Conservation (phyloP, 2,797 vertebrate genomes). For the Sciurus carolinensis region DNA sequence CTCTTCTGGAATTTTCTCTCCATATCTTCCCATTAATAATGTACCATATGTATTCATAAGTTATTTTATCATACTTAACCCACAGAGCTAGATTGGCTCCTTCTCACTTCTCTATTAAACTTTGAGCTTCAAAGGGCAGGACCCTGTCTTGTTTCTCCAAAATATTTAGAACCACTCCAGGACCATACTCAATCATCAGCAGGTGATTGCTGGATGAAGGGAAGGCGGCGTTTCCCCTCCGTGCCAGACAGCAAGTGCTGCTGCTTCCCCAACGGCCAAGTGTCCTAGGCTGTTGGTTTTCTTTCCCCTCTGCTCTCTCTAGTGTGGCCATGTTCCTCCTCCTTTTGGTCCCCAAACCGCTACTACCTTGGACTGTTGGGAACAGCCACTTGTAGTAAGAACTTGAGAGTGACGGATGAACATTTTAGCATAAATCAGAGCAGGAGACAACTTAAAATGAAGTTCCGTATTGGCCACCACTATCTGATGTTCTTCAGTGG, state of each 20-base stretch:
- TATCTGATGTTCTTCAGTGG: background rate
- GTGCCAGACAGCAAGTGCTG: fast-evolving
- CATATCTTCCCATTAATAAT: background rate
- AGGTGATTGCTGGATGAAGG: background rate
- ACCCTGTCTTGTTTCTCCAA: background rate
- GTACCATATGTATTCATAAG: background rate
- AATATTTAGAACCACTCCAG: background rate
- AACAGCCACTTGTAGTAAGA: background rate
- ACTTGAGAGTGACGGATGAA: background rate
- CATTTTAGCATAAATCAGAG: background rate
- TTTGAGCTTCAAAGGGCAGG: background rate
- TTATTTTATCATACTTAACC: background rate
- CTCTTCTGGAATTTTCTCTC: background rate
- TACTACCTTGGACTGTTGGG: background rate
- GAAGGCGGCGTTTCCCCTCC: background rate
- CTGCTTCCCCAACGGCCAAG: background rate
- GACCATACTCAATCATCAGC: background rate
- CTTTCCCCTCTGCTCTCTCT: background rate
- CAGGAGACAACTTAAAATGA: background rate
- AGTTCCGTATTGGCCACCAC: background rate
- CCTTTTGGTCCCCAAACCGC: background rate
- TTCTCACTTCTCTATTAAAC: background rate
- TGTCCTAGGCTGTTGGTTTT: background rate
- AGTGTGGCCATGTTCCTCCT: no score
- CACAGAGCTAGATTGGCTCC: background rate